phyloP scores from a whole-genome alignment of 2,113 vertebrate genomes.

The Thamnophis sirtalis region DNA sequence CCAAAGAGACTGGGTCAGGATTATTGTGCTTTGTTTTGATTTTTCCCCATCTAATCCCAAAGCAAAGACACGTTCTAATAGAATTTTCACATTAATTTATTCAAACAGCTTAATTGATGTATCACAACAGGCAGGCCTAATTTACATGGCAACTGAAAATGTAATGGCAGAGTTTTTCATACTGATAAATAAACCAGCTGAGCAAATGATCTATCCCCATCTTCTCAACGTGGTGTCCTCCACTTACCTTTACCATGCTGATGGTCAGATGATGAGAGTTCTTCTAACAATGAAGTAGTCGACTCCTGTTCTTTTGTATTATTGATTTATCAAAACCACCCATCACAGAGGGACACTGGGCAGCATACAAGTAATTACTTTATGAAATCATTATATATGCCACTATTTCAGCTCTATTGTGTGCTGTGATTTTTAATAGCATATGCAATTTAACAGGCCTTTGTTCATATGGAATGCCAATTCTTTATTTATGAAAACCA shows the following conservation, averaged over 20 bases:
- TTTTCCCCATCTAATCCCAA: constrained; percentile 40
- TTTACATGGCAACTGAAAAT: constrained; percentile 66
- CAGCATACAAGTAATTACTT: background rate
- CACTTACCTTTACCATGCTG: background rate
- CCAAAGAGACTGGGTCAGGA: constrained; percentile 36
- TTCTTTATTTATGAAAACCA: background rate
- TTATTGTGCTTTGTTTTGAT: constrained; percentile 51
- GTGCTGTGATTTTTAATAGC: constrained; percentile 21
- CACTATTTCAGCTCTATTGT: constrained; percentile 33
- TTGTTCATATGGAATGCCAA: constrained; percentile 8
- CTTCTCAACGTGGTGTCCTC: background rate
- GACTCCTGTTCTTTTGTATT: constrained; percentile 7
- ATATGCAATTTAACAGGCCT: constrained; percentile 2
- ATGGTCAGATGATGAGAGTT: background rate
- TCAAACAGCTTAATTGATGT: constrained; percentile 64
- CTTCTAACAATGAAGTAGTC: background rate
- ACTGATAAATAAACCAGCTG: constrained; percentile 41
- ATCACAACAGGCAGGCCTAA: constrained; percentile 54
- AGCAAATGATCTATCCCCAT: constrained; percentile 9
- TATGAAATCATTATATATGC: constrained; percentile 25
- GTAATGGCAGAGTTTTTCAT: constrained; percentile 29
- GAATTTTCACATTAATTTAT: constrained; percentile 66
- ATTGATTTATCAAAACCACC: background rate
- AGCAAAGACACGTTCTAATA: constrained; percentile 50
- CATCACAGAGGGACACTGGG: background rate